A percentile compares a stretch with the other conserved stretches of the same genome.
Evolutionary conservation across 1,140 invertebrate species (phyloP).

Genomic region (Macrobrachium rosenbergii): DNA sequence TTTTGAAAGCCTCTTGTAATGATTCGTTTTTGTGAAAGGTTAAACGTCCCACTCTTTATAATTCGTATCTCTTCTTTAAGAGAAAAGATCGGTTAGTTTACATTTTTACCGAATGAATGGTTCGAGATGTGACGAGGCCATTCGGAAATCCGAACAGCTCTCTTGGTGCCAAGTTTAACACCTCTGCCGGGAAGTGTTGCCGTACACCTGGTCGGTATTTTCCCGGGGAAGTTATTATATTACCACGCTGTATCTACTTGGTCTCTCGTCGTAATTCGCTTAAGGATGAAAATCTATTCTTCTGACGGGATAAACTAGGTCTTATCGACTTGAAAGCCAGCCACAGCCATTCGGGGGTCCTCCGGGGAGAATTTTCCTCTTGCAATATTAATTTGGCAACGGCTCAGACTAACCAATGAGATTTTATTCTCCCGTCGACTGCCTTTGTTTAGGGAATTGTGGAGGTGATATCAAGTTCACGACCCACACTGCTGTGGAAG

Average conservation of each 20-base stretch:
- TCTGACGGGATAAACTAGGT: no score
- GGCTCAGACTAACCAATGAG: constrained; percentile 12
- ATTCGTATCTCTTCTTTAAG: background rate
- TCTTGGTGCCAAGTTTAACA: constrained; percentile 42
- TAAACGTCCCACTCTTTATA: no score
- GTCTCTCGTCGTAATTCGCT: no score
- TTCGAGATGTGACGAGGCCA: background rate
- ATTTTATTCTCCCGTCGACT: constrained; percentile 17
- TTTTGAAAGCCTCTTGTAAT: no score
- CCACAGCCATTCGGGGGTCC: no score
- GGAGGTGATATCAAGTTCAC: background rate
- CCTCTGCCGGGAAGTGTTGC: constrained; percentile 31
- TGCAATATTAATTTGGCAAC: constrained; percentile 13
- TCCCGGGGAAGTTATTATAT: background rate
- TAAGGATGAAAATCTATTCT: no score
- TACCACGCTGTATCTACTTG: no score
- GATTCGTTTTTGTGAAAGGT: no score
- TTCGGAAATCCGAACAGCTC: background rate
- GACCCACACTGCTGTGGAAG: background rate
- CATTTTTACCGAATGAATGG: background rate
- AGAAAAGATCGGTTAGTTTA: background rate
- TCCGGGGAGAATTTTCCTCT: no score
- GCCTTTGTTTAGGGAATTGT: constrained; percentile 8
- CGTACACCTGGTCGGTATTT: constrained; percentile 14
- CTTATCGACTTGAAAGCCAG: no score